phyloP scores from a whole-genome alignment of 2,797 vertebrate species.

The Chloroceryle inda region DNA sequence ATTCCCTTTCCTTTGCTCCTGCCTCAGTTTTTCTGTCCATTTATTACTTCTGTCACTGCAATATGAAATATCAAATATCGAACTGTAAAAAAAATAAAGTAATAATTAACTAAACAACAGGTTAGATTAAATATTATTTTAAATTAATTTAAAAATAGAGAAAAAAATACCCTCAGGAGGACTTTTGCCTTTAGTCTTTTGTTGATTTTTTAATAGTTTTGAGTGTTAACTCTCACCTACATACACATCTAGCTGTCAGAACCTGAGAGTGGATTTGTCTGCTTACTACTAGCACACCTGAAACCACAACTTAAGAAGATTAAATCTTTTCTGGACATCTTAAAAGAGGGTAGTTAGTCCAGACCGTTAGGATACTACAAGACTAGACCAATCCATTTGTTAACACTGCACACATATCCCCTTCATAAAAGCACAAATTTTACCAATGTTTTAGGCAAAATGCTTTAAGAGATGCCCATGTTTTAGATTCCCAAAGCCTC shows the following conservation, averaged over 20 bases:
- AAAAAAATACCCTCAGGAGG: rapidly evolving
- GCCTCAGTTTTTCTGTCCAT: background rate
- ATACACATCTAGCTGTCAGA: background rate
- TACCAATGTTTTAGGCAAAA: background rate
- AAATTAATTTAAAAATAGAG: background rate
- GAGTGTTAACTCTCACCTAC: background rate
- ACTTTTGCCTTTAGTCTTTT: background rate
- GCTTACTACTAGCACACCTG: background rate
- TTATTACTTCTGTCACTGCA: background rate
- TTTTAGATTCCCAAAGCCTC: background rate
- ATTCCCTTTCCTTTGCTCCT: background rate
- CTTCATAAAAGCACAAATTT: background rate
- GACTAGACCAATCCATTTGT: background rate
- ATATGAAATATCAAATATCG: background rate
- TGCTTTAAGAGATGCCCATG: background rate
- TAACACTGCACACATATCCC: background rate
- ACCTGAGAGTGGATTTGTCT: background rate
- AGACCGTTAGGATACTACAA: background rate
- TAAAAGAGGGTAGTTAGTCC: background rate
- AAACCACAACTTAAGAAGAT: background rate
- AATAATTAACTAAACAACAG: background rate
- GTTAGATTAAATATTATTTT: background rate
- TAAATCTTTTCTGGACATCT: background rate
- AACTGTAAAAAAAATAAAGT: background rate
- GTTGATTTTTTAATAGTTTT: background rate